Conservation (phyloP, 2,113 vertebrate genomes). For the Uropsilus gracilis region DNA sequence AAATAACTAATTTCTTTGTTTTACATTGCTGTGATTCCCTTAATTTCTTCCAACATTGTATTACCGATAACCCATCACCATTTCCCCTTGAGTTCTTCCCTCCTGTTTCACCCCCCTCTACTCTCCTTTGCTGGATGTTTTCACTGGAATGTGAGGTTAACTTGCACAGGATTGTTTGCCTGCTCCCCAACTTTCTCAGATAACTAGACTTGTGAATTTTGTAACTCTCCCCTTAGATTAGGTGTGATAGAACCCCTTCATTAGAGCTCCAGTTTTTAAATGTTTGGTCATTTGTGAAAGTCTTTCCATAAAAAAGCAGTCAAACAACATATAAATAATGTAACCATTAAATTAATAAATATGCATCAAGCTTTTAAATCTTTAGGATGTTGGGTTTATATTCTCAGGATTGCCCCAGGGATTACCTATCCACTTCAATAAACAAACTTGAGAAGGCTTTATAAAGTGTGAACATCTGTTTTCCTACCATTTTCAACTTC, state of each 20-base stretch:
- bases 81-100: no score
- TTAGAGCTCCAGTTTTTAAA: neutral
- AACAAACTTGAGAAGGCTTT: neutral
- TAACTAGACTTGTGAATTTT: no score
- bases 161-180: neutral
- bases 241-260: neutral
- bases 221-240: neutral
- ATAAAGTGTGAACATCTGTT: neutral
- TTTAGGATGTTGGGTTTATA: neutral
- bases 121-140: no score
- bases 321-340: neutral
- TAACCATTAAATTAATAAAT: conserved; percentile 16
- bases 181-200: no score
- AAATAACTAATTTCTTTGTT: no score
- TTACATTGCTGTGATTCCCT: no score
- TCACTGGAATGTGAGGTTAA: neutral
- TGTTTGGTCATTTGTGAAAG: conserved; percentile 10
- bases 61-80: no score
- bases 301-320: neutral
- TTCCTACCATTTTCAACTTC: neutral
- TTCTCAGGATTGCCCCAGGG: neutral
- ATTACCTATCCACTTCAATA: neutral
- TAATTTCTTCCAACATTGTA: no score
- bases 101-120: no score
- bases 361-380: neutral